Conservation (phyloP, 2,888 invertebrate species). For the Brachypalpus laphriformis region DNA sequence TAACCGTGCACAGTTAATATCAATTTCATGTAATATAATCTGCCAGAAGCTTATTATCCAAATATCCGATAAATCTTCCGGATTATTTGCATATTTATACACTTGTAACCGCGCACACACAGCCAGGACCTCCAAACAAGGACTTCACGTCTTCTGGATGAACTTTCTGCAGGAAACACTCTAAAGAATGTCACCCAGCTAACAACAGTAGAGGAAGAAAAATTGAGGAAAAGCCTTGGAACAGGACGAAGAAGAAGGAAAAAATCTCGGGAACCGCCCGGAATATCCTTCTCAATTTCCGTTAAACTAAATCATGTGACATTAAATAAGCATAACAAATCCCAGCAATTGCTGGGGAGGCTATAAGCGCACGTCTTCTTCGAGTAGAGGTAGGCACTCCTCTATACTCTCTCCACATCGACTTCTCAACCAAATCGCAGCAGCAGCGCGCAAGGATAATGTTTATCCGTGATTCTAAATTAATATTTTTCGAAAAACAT, state of each 20-base stretch:
- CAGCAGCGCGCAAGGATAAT: slow-evolving; percentile 58
- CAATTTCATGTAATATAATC: slow-evolving; percentile 68
- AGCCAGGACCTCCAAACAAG: slow-evolving; percentile 19
- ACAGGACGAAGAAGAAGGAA: background rate
- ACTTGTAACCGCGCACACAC: slow-evolving; percentile 50
- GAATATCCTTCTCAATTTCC: slow-evolving; percentile 72
- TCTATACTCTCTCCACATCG: background rate
- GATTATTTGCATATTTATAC: slow-evolving; percentile 73
- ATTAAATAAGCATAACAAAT: slow-evolving; percentile 75
- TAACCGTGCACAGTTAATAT: slow-evolving; percentile 53
- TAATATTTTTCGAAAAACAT: slow-evolving; percentile 73
- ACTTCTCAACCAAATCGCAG: slow-evolving; percentile 37
- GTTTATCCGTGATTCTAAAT: slow-evolving; percentile 73
- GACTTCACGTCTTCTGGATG: slow-evolving; percentile 34
- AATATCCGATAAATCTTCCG: slow-evolving; percentile 72
- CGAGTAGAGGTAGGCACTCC: background rate
- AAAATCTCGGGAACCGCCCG: slow-evolving; percentile 22
- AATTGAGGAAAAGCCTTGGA: slow-evolving; percentile 25
- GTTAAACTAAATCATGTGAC: slow-evolving; percentile 75
- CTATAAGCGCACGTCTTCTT: slow-evolving; percentile 2
- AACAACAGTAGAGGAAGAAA: slow-evolving; percentile 18
- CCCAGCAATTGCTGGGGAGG: slow-evolving; percentile 61
- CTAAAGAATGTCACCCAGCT: slow-evolving; percentile 20
- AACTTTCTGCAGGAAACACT: slow-evolving; percentile 22
- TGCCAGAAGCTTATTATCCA: slow-evolving; percentile 71